Conservation (phyloP, 92 coral and sea anemone species). For the Isaurus tuberculatus region DNA sequence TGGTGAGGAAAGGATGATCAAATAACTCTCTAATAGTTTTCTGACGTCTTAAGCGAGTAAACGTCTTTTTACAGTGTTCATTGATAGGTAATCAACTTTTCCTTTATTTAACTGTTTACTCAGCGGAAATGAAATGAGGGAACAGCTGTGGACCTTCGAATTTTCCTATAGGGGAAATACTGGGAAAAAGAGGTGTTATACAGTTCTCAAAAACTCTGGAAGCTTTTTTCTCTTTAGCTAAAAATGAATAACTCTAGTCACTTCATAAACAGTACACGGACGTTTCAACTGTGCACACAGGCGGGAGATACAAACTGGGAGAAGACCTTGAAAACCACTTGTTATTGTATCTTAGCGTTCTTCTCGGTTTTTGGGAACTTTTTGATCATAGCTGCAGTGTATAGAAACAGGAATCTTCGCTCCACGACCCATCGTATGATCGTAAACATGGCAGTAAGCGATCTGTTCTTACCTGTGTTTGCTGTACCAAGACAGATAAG, state of each 20-base stretch:
- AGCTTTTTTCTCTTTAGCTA: neutral
- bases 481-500: conserved; percentile 18
- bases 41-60: conserved; percentile 9
- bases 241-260: conserved; percentile 10
- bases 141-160: conserved; percentile 8
- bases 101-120: conserved; percentile 23
- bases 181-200: neutral
- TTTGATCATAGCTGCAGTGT: conserved; percentile 25
- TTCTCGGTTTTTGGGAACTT: conserved; percentile 16
- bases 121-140: neutral
- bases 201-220: neutral
- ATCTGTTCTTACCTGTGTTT: conserved; percentile 12
- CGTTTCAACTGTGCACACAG: neutral
- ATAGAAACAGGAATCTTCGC: conserved; percentile 26
- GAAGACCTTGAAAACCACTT: conserved; percentile 6
- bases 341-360: neutral
- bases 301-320: neutral
- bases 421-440: conserved; percentile 41
- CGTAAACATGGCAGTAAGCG: conserved; percentile 35
- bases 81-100: conserved; percentile 7
- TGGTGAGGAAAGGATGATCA: neutral
- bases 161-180: neutral
- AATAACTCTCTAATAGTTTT: neutral
- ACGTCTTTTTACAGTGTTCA: neutral
- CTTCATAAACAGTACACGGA: neutral